A percentile compares a stretch with the other conserved stretches of the same genome.
These are phyloP conservation scores for Drosophila ironensis DNA, from an alignment of 1,140 invertebrate species.

Conservation along the genomic window DNA sequence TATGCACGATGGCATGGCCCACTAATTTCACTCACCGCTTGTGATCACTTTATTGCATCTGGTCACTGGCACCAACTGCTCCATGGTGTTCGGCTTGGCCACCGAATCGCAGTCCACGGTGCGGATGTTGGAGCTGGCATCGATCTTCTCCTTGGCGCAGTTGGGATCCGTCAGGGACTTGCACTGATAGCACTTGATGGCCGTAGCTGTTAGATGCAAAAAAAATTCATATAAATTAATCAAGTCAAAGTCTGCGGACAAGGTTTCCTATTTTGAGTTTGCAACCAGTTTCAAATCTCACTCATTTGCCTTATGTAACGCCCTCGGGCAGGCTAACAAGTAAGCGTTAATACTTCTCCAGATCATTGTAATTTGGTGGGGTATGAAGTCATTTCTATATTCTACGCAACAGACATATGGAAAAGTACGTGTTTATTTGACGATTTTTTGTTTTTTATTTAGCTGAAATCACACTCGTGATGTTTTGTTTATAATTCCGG, in stretches of 20 bases:
- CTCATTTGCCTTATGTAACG: constrained; percentile 44
- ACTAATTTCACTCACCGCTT: constrained; percentile 60
- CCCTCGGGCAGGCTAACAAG: constrained; percentile 28
- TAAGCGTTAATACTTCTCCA: constrained; percentile 3
- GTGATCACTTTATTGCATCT: constrained; percentile 78
- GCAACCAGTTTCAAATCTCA: constrained; percentile 56
- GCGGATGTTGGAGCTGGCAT: constrained; percentile 53
- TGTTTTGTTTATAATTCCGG: constrained; percentile 2
- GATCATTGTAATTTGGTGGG: constrained; percentile 9
- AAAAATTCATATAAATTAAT: neutral
- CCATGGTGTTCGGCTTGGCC: constrained; percentile 59
- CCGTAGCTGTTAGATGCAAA: constrained; percentile 39
- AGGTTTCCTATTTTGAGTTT: constrained; percentile 24
- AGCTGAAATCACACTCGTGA: too few species aligned
- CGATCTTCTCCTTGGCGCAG: constrained; percentile 65
- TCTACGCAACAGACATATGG: neutral
- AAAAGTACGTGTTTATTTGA: constrained; percentile 45
- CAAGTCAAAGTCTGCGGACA: constrained; percentile 2
- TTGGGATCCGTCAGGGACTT: constrained; percentile 73
- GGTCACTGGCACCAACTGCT: constrained; percentile 67
- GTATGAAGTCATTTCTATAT: constrained; percentile 49
- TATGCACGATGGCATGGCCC: constrained; percentile 10
- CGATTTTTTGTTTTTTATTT: neutral
- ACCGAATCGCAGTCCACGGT: constrained; percentile 64
- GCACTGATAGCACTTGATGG: constrained; percentile 77